phyloP scores from a whole-genome alignment of 1,140 invertebrate genomes.

The Polyergus mexicanus region DNA sequence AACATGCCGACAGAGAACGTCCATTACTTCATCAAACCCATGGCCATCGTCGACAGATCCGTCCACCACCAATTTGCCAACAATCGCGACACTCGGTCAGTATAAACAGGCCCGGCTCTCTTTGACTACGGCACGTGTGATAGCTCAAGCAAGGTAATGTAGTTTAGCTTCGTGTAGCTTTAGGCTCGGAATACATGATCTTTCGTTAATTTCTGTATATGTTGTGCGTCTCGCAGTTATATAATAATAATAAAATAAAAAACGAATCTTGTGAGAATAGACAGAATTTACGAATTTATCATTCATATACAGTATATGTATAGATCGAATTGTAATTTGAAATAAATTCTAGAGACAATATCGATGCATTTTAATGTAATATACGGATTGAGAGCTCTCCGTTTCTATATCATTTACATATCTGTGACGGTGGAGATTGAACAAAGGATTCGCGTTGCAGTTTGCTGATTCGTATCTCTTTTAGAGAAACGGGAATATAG shows the following conservation, averaged over 20 bases:
- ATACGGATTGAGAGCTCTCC: too few relatives aligned
- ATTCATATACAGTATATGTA: neutral
- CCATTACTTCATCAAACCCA: constrained; percentile 85
- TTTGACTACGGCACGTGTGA: constrained; percentile 68
- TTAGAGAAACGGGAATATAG: constrained; percentile 31
- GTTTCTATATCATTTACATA: neutral
- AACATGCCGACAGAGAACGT: constrained; percentile 84
- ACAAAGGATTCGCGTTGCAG: neutral
- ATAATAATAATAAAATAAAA: too few relatives aligned
- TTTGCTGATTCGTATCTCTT: constrained; percentile 12
- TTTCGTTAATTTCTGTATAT: constrained; percentile 25
- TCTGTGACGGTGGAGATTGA: neutral
- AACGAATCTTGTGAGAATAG: neutral
- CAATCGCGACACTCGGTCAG: constrained; percentile 77
- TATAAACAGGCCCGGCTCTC: constrained; percentile 75
- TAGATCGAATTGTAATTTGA: neutral
- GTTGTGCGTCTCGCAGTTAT: neutral
- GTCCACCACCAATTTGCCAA: constrained; percentile 83
- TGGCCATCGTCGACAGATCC: constrained; percentile 81
- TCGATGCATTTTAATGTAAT: too few relatives aligned
- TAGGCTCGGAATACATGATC: neutral
- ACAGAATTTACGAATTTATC: neutral
- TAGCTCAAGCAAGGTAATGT: constrained; percentile 41
- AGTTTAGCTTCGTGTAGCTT: neutral
- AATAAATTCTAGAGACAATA: neutral